Evolutionary conservation across 1,140 invertebrate species (phyloP).

Genomic region (Procambarus clarkii): DNA sequence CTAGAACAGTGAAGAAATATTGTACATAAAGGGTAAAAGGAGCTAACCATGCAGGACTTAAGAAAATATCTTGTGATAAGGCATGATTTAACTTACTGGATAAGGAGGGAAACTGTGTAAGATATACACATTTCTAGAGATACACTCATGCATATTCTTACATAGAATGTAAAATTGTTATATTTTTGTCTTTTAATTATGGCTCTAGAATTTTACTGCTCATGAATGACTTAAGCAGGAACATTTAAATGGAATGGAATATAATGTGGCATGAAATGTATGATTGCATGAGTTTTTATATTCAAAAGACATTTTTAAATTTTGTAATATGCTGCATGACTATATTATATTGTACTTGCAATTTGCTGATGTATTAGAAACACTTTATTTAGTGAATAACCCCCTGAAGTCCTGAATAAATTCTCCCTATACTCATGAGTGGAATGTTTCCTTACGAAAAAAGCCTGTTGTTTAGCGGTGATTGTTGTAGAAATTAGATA

Average conservation of each 20-base stretch:
- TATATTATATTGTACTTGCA: slow-evolving; percentile 8
- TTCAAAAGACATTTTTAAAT: not conserved
- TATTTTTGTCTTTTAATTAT: not conserved
- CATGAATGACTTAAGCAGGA: not conserved
- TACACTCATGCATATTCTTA: too few relatives aligned
- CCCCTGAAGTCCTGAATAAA: slow-evolving; percentile 32
- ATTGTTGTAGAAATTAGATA: not conserved
- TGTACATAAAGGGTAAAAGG: too few relatives aligned
- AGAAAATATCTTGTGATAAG: too few relatives aligned
- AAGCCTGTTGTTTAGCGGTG: slow-evolving; percentile 1
- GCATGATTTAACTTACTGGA: too few relatives aligned
- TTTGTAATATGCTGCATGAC: slow-evolving; percentile 20
- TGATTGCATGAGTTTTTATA: slow-evolving; percentile 15
- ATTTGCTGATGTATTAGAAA: slow-evolving; percentile 27
- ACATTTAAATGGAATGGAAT: not conserved
- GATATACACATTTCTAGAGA: too few relatives aligned
- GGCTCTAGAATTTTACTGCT: not conserved
- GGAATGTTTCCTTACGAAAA: slow-evolving; percentile 22
- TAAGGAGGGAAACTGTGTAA: too few relatives aligned
- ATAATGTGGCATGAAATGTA: slow-evolving; percentile 4
- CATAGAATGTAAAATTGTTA: too few relatives aligned
- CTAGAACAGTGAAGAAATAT: too few relatives aligned
- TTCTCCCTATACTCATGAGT: slow-evolving; percentile 19
- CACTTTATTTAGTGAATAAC: slow-evolving; percentile 7
- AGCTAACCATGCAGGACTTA: too few relatives aligned